Evolutionary conservation across 2,888 invertebrate genomes (phyloP).

Genomic region (Chrysolina americana): DNA sequence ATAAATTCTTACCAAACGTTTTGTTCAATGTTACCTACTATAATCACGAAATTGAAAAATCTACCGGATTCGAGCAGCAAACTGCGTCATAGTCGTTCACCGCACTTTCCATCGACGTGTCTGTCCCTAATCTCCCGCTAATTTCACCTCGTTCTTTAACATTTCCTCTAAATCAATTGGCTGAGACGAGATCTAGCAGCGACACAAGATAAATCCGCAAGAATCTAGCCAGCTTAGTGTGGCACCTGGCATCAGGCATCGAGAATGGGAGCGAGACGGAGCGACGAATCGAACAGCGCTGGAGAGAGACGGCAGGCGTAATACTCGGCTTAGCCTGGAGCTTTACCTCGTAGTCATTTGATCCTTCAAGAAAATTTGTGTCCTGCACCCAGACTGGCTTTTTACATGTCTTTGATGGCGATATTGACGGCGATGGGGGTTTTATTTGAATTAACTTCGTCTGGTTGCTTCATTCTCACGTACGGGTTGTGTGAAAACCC

Average conservation of each 20-base stretch:
- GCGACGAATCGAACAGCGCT: slow-evolving; percentile 30
- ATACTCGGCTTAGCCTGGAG: slow-evolving; percentile 65
- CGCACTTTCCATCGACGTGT: slow-evolving; percentile 47
- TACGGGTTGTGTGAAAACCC: background rate
- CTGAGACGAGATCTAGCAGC: slow-evolving; percentile 62
- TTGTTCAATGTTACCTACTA: no score
- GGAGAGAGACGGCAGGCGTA: slow-evolving; percentile 56
- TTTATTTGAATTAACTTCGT: slow-evolving; percentile 15
- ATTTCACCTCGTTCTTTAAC: slow-evolving; percentile 53
- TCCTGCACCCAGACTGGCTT: slow-evolving; percentile 53
- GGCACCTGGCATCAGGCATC: slow-evolving; percentile 65
- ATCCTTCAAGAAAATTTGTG: slow-evolving; percentile 69
- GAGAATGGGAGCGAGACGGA: slow-evolving; percentile 56
- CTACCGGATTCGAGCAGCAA: slow-evolving; percentile 66
- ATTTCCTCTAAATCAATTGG: slow-evolving; percentile 64
- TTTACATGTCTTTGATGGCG: slow-evolving; percentile 48
- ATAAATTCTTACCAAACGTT: no score
- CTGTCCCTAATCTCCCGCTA: slow-evolving; percentile 54
- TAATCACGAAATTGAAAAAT: slow-evolving; percentile 59
- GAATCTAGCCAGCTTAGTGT: slow-evolving; percentile 64
- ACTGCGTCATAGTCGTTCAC: slow-evolving; percentile 50
- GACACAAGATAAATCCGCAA: slow-evolving; percentile 66
- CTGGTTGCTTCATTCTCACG: background rate
- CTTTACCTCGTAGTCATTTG: slow-evolving; percentile 68
- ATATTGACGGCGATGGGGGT: slow-evolving; percentile 31